Evolutionary conservation across 2,113 vertebrate species (phyloP).

Genomic region (human (Homo sapiens)): DNA sequence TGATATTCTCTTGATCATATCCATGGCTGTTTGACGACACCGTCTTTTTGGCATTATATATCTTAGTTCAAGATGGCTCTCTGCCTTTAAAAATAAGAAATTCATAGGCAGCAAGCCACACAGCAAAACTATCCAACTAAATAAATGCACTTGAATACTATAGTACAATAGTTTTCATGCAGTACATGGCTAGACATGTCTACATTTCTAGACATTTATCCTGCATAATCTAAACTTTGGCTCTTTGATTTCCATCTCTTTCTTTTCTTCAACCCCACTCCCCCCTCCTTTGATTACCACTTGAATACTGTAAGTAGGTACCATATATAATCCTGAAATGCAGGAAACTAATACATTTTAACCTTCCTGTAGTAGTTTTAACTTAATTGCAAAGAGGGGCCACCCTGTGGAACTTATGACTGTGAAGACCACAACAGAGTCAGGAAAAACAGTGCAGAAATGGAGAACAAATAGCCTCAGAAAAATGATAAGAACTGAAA

Average conservation of each 20-base stretch:
- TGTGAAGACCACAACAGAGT: neutral
- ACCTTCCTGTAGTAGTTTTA: neutral
- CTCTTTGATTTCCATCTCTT: no score
- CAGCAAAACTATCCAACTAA: neutral
- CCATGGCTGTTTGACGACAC: neutral
- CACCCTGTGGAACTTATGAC: neutral
- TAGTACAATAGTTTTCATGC: no score
- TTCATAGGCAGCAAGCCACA: neutral
- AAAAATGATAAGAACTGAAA: neutral
- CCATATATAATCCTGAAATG: neutral
- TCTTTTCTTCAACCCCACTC: no score
- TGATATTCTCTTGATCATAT: neutral
- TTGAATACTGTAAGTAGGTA: neutral
- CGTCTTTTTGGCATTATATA: no score
- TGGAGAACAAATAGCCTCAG: neutral
- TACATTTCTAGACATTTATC: no score
- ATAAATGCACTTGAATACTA: neutral
- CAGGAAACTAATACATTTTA: neutral
- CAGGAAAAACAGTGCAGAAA: no score
- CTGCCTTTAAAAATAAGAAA: neutral
- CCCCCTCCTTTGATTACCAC: no score
- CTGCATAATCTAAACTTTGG: no score
- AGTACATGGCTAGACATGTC: no score
- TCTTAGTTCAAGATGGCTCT: neutral
- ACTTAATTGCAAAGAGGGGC: neutral